Percentiles rank a stretch among this genome's conserved stretches.
Evolutionary conservation across 2,113 vertebrate species (phyloP).

Genomic region (Serilophus lunatus): DNA sequence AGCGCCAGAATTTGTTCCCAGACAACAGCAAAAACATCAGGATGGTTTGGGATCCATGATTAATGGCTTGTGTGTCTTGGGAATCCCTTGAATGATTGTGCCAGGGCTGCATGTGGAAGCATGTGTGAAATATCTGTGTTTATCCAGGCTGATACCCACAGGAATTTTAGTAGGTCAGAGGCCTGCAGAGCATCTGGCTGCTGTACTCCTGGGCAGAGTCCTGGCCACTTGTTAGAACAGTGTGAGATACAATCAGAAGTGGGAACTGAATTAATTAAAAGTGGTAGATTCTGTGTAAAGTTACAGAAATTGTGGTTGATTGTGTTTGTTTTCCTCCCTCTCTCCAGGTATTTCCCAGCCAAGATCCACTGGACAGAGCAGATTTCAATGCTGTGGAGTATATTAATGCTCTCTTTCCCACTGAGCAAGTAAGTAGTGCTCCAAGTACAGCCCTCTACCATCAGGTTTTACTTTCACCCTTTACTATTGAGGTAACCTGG

Average conservation of each 20-base stretch:
- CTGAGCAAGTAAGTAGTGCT: constrained; percentile 85
- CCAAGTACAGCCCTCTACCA: neutral
- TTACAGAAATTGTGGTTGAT: neutral
- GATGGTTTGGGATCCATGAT: neutral
- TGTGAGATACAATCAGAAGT: neutral
- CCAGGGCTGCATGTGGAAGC: neutral
- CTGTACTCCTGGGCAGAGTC: neutral
- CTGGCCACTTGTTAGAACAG: neutral
- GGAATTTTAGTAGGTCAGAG: neutral
- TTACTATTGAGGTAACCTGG: neutral
- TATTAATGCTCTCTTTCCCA: constrained; percentile 96
- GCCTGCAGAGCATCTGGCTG: neutral
- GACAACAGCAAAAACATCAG: neutral
- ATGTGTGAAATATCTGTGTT: neutral
- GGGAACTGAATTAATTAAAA: neutral
- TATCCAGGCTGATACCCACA: neutral
- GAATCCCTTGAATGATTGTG: neutral
- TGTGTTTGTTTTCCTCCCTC: neutral
- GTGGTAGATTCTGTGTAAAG: neutral
- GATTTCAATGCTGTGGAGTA: constrained; percentile 99
- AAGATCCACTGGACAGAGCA: constrained; percentile 92
- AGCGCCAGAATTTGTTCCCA: neutral
- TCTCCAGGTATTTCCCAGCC: constrained; percentile 92
- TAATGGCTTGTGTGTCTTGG: neutral
- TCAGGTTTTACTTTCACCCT: neutral